Base-by-base conservation (phyloP, 2,888 invertebrate genomes). In the Drosophila macrospina region DNA sequence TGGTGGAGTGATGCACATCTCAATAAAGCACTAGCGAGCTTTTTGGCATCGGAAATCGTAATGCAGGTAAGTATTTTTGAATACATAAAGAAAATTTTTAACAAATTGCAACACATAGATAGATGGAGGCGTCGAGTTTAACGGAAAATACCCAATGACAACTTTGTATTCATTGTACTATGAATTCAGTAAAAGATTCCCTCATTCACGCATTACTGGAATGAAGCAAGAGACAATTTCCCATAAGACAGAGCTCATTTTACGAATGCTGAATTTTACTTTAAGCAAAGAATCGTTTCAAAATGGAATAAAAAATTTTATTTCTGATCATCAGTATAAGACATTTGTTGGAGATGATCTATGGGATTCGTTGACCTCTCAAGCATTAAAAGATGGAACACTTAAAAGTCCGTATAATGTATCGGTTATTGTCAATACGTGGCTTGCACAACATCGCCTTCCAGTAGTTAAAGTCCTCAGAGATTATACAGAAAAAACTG, bases 191-290 rank as follows among this genome's bases (percentile, higher is more conserved):
- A 96, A 96, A 87, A 93, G 95, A 1, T 95, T 95, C 89, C 96
- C 96, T 0, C 95, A 96, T 91, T 96, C 96, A 0, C 94, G 96
- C 63, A 95, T 95, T 71, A 95, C 95, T 0, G 96, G 95, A 36
- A 94, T 95, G 90, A 94, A 94, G 73, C 94, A 94, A 52, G 96
- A 96, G 90, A 95, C 95, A 0, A 94, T 94, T 0, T 95, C 95
- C 32, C 95, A 95, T 3, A 96, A 96, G 92, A 96, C 95, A 1
- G 96, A 96, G 88, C 91, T 96, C 34, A 93, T 98, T 8, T 96
- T 98, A 91, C 93, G 98, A 28, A 98, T 98, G 98, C 94, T 98
- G 88, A 96, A 97, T 89, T 96, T 95, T 80, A 97, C 97, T 0
- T 93, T 98, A 6, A 97, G 97, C 3, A 95, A 95, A 59, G 93